These are phyloP conservation scores for Sepioteuthis lessoniana DNA, from an alignment of 2,888 invertebrate species.

Conservation along the genomic window DNA sequence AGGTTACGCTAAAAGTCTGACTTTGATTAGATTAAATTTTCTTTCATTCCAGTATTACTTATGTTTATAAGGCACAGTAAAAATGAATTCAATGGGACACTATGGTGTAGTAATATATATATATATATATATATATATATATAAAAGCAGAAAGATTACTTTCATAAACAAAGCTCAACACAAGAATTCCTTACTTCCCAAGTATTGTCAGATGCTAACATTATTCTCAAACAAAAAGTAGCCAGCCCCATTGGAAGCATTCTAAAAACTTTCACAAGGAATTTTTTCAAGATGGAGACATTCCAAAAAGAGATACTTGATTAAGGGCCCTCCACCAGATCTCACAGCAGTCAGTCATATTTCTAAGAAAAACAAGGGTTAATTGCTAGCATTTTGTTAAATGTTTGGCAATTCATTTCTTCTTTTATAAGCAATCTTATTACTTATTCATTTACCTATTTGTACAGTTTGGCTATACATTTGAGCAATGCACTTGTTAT, in stretches of 20 bases:
- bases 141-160: background rate
- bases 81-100: no score
- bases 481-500: background rate
- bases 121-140: no score
- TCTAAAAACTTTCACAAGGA: background rate
- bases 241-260: background rate
- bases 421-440: background rate
- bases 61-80: no score
- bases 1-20: no score
- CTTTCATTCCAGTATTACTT: no score
- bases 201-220: background rate
- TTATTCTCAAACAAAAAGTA: background rate
- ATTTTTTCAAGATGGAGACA: slow-evolving; percentile 23
- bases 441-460: background rate
- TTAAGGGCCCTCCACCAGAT: background rate
- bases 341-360: background rate
- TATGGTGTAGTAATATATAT: no score
- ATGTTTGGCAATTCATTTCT: background rate
- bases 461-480: background rate
- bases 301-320: background rate
- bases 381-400: background rate
- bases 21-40: no score
- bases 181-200: background rate
- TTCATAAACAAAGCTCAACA: background rate
- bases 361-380: background rate